Evolutionary conservation across 2,888 invertebrate species (phyloP), one percentile per base, ranked within the genome.

Genomic region (Eulithis testata): DNA sequence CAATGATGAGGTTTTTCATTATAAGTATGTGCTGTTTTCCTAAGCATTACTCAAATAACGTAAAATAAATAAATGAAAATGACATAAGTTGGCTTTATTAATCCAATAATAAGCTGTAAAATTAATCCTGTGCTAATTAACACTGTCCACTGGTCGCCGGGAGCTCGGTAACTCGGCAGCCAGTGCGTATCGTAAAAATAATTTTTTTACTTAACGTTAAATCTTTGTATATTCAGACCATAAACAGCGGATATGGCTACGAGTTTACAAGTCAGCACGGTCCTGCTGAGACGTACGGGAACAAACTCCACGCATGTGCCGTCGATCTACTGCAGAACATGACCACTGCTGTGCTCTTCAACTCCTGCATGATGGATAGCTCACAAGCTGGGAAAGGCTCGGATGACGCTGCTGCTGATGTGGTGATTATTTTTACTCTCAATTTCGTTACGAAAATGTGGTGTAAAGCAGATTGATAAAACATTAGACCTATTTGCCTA

Each of bases 231-330:
- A 21, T 50, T 27, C 47, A 65, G 65, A 61, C 65, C 7, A 43
- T 36, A 53, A 40, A 27, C n/a, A 45, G 47, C 7, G 52, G 14
- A 31, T 49, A 53, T 12, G 31, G 52, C 14, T 47, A 14, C 49
- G 52, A 60, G 14, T 65, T 65, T 47, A 8, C 4, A 14, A 57
- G 65, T n/a, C 65, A 65, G 36, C 65, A 65, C 51, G 65, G 65
- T 14, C 57, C 60, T 8, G 52, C 12, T 14, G 65, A 65, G 47
- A 57, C 56, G 0, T 61, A 65, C 11, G 97, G 96, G 0, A 97
- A 97, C 82, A 96, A 94, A 75, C 94, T 97, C 64, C 97, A 97
- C 82, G 96, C 96, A 0, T 97, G 97, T 83, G 94, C 82, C 5
- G 78, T 84, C 11, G 72, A 83, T 45, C 84, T 95, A 11, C 80